Evolutionary conservation across 2,113 vertebrate genomes (phyloP), one percentile per base, ranked within the genome.

Genomic region (Formicarius rufipectus): DNA sequence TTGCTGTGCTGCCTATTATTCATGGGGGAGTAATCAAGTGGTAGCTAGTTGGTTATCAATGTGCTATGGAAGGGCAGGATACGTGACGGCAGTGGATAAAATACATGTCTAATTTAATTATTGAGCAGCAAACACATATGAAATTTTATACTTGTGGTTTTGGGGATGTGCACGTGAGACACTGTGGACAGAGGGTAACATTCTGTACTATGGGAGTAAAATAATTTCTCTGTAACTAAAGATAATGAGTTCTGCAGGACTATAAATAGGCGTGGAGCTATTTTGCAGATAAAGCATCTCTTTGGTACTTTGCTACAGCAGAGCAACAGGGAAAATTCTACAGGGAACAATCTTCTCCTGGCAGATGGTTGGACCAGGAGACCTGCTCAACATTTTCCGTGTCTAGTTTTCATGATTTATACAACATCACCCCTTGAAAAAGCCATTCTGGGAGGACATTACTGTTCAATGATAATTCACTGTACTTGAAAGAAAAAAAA

Each of bases 391-490:
- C 75, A 88, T 89, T 93, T 96, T 71, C 79, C 64, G 49, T 60
- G 87, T 93, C 92, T 97, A 94, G 52, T 95, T 96, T 92, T 77
- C 60, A 72, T 92, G 90, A 97, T 95, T 95, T 91, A 96, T 90
- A 81, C 14, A 73, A 4, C 47, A 78, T 60, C 76, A 86, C 33
- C 56, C 68, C 35, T 93, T 81, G 85, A 47, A 94, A 96, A 96
- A 93, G 85, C 75, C 88, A 52, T 95, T 91, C 72, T 59, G 87
- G 80, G 63, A 83, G 53, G 82, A 91, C 52, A 63, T 92, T 88
- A 80, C 2, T 13, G 66, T 90, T 94, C 58, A 89, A 58, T 79
- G 84, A 87, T 84, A 84, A 95, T 72, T 58, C 76, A 66, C 60
- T 44, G 31, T 42, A 78, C 72, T 87, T 94, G 66, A 91, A 76